These are phyloP conservation scores for Enteromius argenteus DNA, from an alignment of 2,797 vertebrate species.

Conservation along the genomic window DNA sequence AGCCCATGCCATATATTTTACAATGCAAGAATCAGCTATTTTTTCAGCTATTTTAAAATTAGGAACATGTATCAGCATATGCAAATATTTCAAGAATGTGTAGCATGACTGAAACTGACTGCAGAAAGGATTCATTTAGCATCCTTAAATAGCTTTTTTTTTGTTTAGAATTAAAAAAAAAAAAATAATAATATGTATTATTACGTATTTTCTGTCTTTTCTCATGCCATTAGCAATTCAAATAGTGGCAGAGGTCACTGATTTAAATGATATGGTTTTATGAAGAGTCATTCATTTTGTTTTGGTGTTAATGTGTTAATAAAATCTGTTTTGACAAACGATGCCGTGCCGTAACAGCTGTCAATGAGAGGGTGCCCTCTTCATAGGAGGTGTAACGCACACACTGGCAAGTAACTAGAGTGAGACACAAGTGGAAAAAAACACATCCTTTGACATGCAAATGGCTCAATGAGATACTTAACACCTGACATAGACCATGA, in stretches of 20 bases:
- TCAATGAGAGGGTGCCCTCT: slow-evolving; percentile 73
- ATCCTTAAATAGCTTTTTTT: neutral
- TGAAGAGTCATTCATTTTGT: slow-evolving; percentile 73
- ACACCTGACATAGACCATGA: slow-evolving; percentile 84
- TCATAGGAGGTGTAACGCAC: slow-evolving; percentile 69
- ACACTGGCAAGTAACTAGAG: slow-evolving; percentile 72
- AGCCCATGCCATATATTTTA: neutral
- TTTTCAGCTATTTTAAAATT: neutral
- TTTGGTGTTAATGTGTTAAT: slow-evolving; percentile 73
- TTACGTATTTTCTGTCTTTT: neutral
- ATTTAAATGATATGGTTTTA: slow-evolving; percentile 73
- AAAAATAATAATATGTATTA: neutral
- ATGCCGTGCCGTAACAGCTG: slow-evolving; percentile 71
- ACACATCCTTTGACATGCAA: slow-evolving; percentile 82
- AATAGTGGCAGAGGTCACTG: slow-evolving; percentile 49
- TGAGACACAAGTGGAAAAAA: slow-evolving; percentile 48
- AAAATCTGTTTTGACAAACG: slow-evolving; percentile 78
- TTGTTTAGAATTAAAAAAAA: neutral
- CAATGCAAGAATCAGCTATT: neutral
- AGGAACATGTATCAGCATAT: neutral
- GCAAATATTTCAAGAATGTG: neutral
- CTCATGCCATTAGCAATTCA: neutral
- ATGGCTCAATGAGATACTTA: slow-evolving; percentile 84
- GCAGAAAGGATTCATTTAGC: neutral
- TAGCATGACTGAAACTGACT: neutral